These are phyloP conservation scores for Sabatieria punctata DNA, from an alignment of 2,888 invertebrate genomes.

Conservation along the genomic window DNA sequence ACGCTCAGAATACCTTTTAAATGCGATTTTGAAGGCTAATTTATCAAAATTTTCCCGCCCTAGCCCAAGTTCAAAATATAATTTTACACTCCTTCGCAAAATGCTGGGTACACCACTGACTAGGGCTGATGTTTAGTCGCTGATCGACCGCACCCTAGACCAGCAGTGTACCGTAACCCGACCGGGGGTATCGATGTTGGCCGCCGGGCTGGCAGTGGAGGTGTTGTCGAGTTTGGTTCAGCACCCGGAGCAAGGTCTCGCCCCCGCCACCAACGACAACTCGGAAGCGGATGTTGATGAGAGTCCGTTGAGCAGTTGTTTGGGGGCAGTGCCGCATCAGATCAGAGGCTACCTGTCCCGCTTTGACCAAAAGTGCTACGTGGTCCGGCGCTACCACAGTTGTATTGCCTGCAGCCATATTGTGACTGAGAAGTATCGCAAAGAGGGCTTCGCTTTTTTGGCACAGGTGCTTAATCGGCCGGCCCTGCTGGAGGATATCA, in stretches of 20 bases:
- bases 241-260: constrained; percentile 49
- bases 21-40: too few species aligned
- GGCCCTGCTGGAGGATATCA: constrained; percentile 62
- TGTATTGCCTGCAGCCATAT: constrained; percentile 73
- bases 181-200: constrained; percentile 78
- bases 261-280: constrained; percentile 9
- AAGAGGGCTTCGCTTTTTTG: constrained; percentile 13
- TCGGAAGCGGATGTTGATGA: not conserved
- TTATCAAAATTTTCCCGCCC: too few species aligned
- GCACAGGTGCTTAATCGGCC: constrained; percentile 37
- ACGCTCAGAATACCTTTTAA: too few species aligned
- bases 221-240: constrained; percentile 66
- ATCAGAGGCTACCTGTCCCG: constrained; percentile 74
- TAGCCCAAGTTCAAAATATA: too few species aligned
- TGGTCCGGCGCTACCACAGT: constrained; percentile 63
- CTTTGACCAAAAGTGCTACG: constrained; percentile 62
- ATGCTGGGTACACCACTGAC: too few species aligned
- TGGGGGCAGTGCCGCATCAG: constrained; percentile 39
- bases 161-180: constrained; percentile 96
- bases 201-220: constrained; percentile 76
- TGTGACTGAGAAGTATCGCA: constrained; percentile 24
- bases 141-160: constrained; percentile 74
- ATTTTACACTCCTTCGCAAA: too few species aligned
- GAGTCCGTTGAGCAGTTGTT: constrained; percentile 3
- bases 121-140: too few species aligned